Evolutionary conservation across 2,888 invertebrate species (phyloP), one percentile per base, ranked within the genome.

Genomic region (Cryptocephalus moraei): DNA sequence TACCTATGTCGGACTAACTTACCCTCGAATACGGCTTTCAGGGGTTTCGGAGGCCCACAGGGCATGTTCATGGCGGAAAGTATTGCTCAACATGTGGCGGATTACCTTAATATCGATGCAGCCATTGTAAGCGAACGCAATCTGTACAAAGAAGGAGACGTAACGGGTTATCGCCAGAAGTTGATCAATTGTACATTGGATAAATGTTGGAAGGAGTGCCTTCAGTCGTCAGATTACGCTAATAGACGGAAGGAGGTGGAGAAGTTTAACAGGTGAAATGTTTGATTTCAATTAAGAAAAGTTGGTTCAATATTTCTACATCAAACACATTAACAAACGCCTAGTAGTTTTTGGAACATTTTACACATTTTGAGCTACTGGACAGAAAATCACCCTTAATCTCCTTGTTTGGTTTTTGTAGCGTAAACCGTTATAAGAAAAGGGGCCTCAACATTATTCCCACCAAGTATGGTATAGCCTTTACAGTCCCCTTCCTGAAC

Each of bases 11-110:
- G 80, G 70, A 96, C 95, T 0, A 93, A 96, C 73, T 68, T 91
- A 43, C 84, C 92, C 0, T 91, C 92, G 0, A 92, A 92, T 65
- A 95, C 94, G 0, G 95, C 95, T 0, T 95, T 94, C 62, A 75
- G 95, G 59, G 92, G 92, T 1, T 93, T 92, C 62, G 93, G 93
- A 8, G 91, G 84, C 0, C 93, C 93, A 0, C 93, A 93, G 57
- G 91, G 86, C 32, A 91, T 92, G 91, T 86, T 88, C 63, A 79
- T 84, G 1, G 86, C 80, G 0, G 94, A 94, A 70, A 79, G 75
- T 56, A 83, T 90, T 57, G 77, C 90, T 36, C 75, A 84, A 51
- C 82, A 89, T 53, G 76, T 92, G 10, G 91, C 93, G 1, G 75
- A 75, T 33, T 78, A 75, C 57, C 71, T 91, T 14, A 76, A 78